These are phyloP conservation scores for Xerus inauris DNA, from an alignment of 2,113 vertebrate species.

Conservation along the genomic window DNA sequence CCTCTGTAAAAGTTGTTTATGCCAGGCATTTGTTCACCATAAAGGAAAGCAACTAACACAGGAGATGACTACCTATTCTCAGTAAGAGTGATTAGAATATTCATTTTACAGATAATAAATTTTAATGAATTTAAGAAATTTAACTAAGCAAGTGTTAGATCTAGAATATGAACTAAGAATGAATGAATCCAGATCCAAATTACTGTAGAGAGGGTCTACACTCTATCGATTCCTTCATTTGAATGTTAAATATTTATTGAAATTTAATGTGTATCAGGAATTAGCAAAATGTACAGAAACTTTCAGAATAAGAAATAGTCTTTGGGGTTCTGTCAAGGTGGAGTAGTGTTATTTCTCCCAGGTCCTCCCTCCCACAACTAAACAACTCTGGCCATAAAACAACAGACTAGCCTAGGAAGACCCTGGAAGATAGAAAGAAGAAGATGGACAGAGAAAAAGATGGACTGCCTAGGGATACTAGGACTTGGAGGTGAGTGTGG, in stretches of 20 bases:
- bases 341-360: not conserved
- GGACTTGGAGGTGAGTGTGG: not conserved
- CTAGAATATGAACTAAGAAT: not conserved
- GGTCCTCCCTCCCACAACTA: not conserved
- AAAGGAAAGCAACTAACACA: not conserved
- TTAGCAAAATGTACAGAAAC: not conserved
- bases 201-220: not conserved
- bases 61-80: not conserved
- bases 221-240: not conserved
- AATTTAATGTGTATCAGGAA: not conserved
- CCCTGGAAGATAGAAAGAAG: not conserved
- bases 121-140: not conserved
- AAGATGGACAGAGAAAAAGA: not conserved
- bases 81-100: not conserved
- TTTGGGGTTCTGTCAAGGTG: not conserved
- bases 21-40: not conserved
- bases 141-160: not conserved
- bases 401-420: not conserved
- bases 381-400: not conserved
- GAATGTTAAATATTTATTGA: slow-evolving; percentile 11
- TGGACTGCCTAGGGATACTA: not conserved
- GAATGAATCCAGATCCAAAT: not conserved
- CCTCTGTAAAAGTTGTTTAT: not conserved
- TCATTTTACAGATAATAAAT: not conserved
- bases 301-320: not conserved